These are phyloP conservation scores for Parazoanthus darwini DNA, from an alignment of 92 coral and sea anemone species.

Conservation along the genomic window DNA sequence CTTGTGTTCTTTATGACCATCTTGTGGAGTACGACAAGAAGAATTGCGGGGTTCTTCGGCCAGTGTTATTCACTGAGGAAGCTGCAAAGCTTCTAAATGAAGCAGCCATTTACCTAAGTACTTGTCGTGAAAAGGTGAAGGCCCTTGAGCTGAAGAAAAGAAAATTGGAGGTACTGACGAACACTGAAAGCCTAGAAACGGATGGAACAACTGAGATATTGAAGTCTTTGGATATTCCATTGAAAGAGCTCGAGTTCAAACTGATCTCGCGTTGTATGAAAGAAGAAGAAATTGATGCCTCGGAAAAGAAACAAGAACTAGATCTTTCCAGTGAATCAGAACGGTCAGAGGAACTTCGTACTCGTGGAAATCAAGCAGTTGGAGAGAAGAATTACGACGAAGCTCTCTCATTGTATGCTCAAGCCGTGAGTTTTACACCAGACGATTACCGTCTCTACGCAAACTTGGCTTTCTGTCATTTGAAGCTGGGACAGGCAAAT, in stretches of 20 bases:
- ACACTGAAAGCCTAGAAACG: conserved; percentile 14
- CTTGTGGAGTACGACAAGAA: conserved; percentile 36
- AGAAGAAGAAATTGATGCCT: not conserved
- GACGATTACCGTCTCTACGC: conserved; percentile 52
- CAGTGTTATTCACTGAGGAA: conserved; percentile 55
- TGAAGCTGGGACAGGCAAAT: conserved; percentile 57
- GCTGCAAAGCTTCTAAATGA: conserved; percentile 58
- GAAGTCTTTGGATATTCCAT: conserved; percentile 61
- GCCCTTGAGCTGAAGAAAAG: conserved; percentile 55
- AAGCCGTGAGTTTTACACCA: conserved; percentile 42
- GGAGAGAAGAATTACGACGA: conserved; percentile 41
- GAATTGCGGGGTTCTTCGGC: not conserved
- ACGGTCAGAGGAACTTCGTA: conserved; percentile 59
- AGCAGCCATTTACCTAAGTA: conserved; percentile 65
- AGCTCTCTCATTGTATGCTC: conserved; percentile 56
- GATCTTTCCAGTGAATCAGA: not conserved
- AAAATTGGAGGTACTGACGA: conserved; percentile 55
- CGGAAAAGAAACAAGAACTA: not conserved
- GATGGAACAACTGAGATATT: conserved; percentile 35
- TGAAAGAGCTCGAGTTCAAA: conserved; percentile 54
- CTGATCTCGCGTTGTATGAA: conserved; percentile 69
- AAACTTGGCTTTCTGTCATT: conserved; percentile 72
- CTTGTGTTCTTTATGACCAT: conserved; percentile 63
- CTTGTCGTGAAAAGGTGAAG: conserved; percentile 66
- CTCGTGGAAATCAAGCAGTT: conserved; percentile 67